Evolutionary conservation across 2,888 invertebrate genomes (phyloP).

Genomic region (Oligia strigilis): DNA sequence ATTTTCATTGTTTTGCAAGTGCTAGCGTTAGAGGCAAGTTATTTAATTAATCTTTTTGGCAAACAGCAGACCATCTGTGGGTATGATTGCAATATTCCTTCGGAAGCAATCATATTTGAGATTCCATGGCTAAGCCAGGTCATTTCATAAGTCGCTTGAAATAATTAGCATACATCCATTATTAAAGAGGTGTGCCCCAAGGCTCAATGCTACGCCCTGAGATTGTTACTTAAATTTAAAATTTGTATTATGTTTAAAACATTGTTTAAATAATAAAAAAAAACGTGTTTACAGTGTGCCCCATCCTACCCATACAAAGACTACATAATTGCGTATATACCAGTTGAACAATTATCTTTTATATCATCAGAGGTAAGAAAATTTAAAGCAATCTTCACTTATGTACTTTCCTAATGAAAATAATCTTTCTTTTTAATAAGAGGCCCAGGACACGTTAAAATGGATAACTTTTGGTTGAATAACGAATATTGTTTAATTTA

Average conservation of each 20-base stretch:
- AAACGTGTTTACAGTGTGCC: slow-evolving; percentile 27
- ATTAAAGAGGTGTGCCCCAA: neutral
- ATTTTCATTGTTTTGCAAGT: slow-evolving; percentile 35
- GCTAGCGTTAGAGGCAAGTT: slow-evolving; percentile 47
- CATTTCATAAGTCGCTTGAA: neutral
- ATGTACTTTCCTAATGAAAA: neutral
- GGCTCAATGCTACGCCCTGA: neutral
- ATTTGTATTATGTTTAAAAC: neutral
- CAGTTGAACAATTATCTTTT: slow-evolving; percentile 42
- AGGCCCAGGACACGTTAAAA: neutral
- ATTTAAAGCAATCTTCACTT: neutral
- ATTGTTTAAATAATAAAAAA: neutral
- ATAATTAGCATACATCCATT: neutral
- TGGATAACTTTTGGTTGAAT: neutral
- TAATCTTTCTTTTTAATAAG: neutral
- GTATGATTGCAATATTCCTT: neutral
- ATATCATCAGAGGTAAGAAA: slow-evolving; percentile 43
- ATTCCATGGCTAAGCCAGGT: too few relatives aligned
- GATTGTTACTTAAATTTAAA: neutral
- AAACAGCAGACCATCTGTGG: neutral
- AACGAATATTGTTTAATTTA: too few relatives aligned
- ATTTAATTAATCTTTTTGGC: neutral
- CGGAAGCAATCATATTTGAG: neutral
- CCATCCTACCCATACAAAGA: slow-evolving; percentile 23
- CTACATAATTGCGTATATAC: slow-evolving; percentile 52